phyloP scores from a whole-genome alignment of 2,888 invertebrate genomes.

The Ceriagrion tenellum region DNA sequence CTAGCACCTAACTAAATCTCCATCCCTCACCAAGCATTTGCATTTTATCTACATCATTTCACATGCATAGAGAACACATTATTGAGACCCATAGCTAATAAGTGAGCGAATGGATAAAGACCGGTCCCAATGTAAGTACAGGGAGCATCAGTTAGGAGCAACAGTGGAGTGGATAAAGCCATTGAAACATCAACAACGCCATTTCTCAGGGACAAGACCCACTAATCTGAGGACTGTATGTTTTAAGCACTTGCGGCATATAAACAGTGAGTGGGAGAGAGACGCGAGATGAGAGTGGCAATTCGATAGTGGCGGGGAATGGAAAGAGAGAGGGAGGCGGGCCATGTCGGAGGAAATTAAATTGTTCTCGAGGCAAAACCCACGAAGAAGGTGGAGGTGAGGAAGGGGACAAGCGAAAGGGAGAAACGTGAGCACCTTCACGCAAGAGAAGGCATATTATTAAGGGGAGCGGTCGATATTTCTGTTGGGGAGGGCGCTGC shows the following conservation, averaged over 20 bases:
- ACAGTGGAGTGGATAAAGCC: neutral
- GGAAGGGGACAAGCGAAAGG: neutral
- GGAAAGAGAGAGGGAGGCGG: neutral
- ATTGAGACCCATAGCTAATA: neutral
- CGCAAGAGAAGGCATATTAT: neutral
- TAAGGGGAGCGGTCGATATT: slow-evolving; percentile 55
- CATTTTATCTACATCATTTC: no score
- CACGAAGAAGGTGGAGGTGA: neutral
- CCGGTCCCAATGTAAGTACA: neutral
- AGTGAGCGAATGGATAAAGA: neutral
- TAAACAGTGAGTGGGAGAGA: slow-evolving; percentile 29
- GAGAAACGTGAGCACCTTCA: neutral
- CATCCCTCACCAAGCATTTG: no score
- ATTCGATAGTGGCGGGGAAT: neutral
- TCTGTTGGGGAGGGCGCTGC: neutral
- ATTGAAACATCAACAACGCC: neutral
- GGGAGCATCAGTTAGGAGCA: neutral
- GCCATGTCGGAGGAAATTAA: slow-evolving; percentile 44
- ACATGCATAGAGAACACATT: neutral
- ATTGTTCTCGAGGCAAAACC: slow-evolving; percentile 48
- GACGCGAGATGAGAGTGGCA: neutral
- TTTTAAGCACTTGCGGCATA: slow-evolving; percentile 49
- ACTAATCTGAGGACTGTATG: slow-evolving; percentile 42
- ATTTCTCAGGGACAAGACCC: slow-evolving; percentile 38
- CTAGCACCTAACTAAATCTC: no score